Conservation (phyloP, 2,113 vertebrate genomes). For the Entosphenus tridentatus region DNA sequence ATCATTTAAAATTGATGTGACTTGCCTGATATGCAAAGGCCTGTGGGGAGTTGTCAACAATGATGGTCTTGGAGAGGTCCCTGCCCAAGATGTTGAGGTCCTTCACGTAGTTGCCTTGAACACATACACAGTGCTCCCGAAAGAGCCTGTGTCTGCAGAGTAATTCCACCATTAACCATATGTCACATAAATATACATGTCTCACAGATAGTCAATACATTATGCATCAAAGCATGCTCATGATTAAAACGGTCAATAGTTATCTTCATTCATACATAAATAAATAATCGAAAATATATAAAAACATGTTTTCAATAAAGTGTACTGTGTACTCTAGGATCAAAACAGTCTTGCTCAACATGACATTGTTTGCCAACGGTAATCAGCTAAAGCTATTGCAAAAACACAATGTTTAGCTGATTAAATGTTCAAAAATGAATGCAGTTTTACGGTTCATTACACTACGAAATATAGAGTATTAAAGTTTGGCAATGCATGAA, state of each 20-base stretch:
- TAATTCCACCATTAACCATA: background rate
- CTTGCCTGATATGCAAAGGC: slow-evolving; percentile 33
- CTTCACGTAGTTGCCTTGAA: slow-evolving; percentile 42
- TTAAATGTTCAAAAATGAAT: no score
- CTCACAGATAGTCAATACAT: no score
- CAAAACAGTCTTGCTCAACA: background rate
- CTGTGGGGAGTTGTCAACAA: slow-evolving; percentile 33
- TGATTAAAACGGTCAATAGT: background rate
- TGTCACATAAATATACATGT: no score
- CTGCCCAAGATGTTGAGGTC: slow-evolving; percentile 30
- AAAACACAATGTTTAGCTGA: no score
- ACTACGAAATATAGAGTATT: no score
- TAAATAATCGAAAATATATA: background rate
- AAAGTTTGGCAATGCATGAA: no score
- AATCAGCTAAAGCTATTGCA: no score
- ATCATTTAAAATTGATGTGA: background rate
- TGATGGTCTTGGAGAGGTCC: slow-evolving; percentile 32
- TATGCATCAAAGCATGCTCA: no score
- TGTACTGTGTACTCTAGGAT: background rate
- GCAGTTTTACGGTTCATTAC: no score
- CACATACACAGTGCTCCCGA: slow-evolving; percentile 34
- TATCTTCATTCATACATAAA: background rate
- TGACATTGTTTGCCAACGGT: no score
- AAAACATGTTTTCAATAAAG: background rate
- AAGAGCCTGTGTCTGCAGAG: slow-evolving; percentile 27